Conservation (phyloP, 30 jellyfish, hydroid and myxozoan species). For the Aurelia aurita complex sp. Pacific region DNA sequence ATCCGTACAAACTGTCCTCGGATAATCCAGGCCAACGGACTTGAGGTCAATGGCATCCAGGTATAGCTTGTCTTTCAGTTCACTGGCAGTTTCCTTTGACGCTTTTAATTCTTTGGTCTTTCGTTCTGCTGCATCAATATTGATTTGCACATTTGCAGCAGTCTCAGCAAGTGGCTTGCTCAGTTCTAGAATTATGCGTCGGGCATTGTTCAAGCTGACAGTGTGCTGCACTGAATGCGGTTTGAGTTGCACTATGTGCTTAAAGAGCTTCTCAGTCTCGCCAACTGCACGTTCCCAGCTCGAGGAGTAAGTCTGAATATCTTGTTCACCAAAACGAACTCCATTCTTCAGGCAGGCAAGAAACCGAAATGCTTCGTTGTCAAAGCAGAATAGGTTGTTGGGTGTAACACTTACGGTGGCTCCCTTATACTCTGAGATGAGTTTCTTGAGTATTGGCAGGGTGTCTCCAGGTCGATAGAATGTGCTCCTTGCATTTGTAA, state of each 20-base stretch:
- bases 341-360: constrained; percentile 64
- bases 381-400: constrained; percentile 60
- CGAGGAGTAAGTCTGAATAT: constrained; percentile 63
- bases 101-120: constrained; percentile 38
- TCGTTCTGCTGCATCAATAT: constrained; percentile 49
- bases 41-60: constrained; percentile 37
- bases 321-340: constrained; percentile 30
- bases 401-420: constrained; percentile 40
- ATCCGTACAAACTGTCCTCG: constrained; percentile 65
- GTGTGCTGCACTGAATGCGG: constrained; percentile 64
- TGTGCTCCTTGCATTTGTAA: constrained; percentile 76
- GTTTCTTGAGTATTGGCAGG: constrained; percentile 47
- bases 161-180: constrained; percentile 70
- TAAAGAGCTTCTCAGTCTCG: constrained; percentile 53
- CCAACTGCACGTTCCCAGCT: constrained; percentile 71
- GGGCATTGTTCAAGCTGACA: constrained; percentile 58
- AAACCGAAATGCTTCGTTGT: constrained; percentile 73
- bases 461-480: constrained; percentile 83
- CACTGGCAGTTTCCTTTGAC: constrained; percentile 52
- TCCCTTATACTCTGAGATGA: constrained; percentile 47
- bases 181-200: constrained; percentile 53
- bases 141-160: constrained; percentile 50
- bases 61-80: constrained; percentile 37
- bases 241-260: constrained; percentile 29
- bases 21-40: constrained; percentile 28